phyloP scores from a whole-genome alignment of 2,888 invertebrate species.

The Koerneria pararmatus region DNA sequence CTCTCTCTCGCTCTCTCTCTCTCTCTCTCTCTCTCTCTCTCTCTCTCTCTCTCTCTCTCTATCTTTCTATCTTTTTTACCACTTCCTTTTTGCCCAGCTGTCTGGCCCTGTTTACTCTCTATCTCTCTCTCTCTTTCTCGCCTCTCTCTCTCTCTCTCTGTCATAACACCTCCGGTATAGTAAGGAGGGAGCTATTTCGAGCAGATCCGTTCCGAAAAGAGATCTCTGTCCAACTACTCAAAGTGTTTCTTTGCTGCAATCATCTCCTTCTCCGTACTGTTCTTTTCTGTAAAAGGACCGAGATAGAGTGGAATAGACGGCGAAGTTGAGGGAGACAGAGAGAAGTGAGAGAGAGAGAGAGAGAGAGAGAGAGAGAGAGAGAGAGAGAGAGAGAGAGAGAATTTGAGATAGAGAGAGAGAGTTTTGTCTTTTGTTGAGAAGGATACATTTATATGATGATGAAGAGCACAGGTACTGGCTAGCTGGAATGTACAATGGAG shows the following conservation, averaged over 20 bases:
- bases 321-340: background rate
- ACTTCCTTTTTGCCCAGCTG: conserved; percentile 13
- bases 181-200: no score
- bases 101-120: background rate
- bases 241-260: background rate
- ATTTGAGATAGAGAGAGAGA: background rate
- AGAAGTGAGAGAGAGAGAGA: background rate
- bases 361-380: conserved; percentile 19
- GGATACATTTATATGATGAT: no score
- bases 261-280: conserved; percentile 2
- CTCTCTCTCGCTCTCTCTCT: no score
- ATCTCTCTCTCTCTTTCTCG: background rate
- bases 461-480: no score
- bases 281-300: background rate
- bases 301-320: background rate
- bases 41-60: background rate
- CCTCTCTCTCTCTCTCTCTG: conserved; percentile 10
- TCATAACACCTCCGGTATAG: no score
- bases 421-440: no score
- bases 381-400: conserved; percentile 7
- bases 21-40: background rate
- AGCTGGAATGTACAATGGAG: no score
- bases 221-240: no score
- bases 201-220: conserved; percentile 10
- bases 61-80: background rate